Percentiles rank a stretch among this genome's conserved stretches.
Conservation (phyloP, 2,888 invertebrate genomes). For the Andrena fulva region DNA sequence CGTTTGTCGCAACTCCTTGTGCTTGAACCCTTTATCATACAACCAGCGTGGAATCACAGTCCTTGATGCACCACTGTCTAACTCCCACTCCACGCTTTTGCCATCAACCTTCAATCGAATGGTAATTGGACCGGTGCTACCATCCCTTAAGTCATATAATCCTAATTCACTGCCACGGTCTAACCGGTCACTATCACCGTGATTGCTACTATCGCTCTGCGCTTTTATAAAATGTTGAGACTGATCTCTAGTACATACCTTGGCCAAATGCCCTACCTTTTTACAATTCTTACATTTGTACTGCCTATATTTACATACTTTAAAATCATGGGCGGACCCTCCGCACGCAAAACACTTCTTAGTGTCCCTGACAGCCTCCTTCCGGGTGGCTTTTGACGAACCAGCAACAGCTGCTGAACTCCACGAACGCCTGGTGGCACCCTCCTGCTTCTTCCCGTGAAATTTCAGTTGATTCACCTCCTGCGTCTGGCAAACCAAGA, state of each 20-base stretch:
- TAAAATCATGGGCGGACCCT: not conserved
- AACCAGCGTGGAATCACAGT: not conserved
- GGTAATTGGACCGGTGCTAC: not conserved
- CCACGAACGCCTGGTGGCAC: too few relatives aligned
- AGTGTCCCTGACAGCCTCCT: not conserved
- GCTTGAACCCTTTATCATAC: not conserved
- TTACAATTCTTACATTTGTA: conserved; percentile 13
- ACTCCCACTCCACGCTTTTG: not conserved
- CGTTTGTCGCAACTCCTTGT: not conserved
- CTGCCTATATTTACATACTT: not conserved
- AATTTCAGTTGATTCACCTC: not conserved
- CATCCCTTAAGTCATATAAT: not conserved
- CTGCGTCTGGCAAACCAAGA: not conserved
- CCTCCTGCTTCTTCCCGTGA: not conserved
- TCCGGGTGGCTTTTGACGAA: not conserved
- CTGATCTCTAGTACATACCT: not conserved
- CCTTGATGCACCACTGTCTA: conserved; percentile 9
- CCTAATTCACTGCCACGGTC: not conserved
- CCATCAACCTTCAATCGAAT: not conserved
- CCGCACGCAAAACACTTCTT: not conserved
- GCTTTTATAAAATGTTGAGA: not conserved
- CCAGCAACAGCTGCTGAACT: not conserved
- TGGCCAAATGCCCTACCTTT: not conserved
- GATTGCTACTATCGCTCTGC: not conserved
- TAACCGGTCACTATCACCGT: not conserved